A percentile compares a stretch with the other conserved stretches of the same genome.
These are phyloP conservation scores for Thaleichthys pacificus DNA, from an alignment of 2,797 vertebrate genomes.

Conservation along the genomic window DNA sequence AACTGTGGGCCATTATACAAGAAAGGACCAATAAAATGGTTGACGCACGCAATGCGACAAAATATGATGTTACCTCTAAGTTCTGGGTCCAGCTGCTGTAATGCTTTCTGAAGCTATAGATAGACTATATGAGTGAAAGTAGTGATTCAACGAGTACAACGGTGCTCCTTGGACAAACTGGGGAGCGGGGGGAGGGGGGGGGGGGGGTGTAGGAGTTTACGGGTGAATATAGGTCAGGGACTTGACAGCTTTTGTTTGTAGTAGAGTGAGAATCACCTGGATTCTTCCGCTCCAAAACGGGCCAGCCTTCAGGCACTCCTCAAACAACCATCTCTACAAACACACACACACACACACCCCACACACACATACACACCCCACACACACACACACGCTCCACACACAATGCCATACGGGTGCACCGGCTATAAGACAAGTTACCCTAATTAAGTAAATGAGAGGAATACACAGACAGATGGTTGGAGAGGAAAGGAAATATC, in stretches of 20 bases:
- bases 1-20: too few species aligned
- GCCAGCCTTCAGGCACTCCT: conserved; percentile 44
- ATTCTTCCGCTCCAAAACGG: conserved; percentile 30
- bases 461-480: conserved; percentile 62
- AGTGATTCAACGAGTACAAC: too few species aligned
- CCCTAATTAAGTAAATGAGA: conserved; percentile 68
- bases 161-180: too few species aligned
- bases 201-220: neutral
- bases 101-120: too few species aligned
- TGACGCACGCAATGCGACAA: too few species aligned
- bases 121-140: too few species aligned
- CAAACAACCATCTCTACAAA: neutral
- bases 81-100: too few species aligned
- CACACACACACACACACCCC: conserved; percentile 10
- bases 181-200: too few species aligned
- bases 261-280: conserved; percentile 33
- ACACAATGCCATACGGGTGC: conserved; percentile 38
- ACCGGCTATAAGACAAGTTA: conserved; percentile 24
- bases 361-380: conserved; percentile 1
- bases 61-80: too few species aligned
- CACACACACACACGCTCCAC: neutral
- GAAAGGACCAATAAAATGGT: too few species aligned
- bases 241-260: conserved; percentile 35
- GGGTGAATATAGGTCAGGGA: conserved; percentile 32
- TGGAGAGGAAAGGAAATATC: conserved; percentile 39